phyloP scores from a whole-genome alignment of 1,140 invertebrate species.

The Ceratoteleas bidentatus region DNA sequence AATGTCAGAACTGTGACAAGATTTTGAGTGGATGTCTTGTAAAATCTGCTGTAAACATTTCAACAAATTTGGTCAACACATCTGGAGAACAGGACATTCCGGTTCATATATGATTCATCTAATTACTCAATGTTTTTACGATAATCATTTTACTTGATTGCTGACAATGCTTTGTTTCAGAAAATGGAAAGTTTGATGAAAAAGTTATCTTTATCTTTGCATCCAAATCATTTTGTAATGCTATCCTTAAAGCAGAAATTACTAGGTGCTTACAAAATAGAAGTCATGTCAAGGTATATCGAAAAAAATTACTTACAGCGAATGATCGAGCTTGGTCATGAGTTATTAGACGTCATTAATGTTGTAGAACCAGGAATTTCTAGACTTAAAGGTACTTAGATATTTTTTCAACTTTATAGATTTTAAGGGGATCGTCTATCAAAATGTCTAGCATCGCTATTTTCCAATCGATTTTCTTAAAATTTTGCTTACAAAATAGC shows the following conservation, averaged over 20 bases:
- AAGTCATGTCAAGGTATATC: constrained; percentile 79
- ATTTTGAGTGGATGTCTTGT: constrained; percentile 78
- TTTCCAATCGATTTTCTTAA: no score
- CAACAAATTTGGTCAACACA: constrained; percentile 76
- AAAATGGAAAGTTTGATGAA: constrained; percentile 83
- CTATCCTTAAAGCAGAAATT: constrained; percentile 86
- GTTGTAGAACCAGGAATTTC: constrained; percentile 88
- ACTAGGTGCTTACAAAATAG: constrained; percentile 82
- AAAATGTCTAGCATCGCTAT: no score
- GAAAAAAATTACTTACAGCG: constrained; percentile 83
- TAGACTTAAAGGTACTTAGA: constrained; percentile 85
- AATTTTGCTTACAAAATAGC: no score
- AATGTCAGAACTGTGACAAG: constrained; percentile 81
- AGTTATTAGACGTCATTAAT: constrained; percentile 85
- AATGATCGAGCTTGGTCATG: constrained; percentile 85
- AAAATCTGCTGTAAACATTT: constrained; percentile 80
- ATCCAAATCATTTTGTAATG: constrained; percentile 85
- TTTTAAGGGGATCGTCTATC: no score
- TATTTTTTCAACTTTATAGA: no score
- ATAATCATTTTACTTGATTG: background rate
- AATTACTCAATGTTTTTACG: no score
- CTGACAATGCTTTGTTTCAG: constrained; percentile 58
- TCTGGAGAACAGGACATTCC: constrained; percentile 76
- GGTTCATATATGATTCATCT: constrained; percentile 60
- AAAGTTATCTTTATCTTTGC: constrained; percentile 82